Percentiles rank a stretch among this genome's conserved stretches.
phyloP scores from a whole-genome alignment of 1,140 invertebrate species.

The Hyposmocoma kahamanoa region DNA sequence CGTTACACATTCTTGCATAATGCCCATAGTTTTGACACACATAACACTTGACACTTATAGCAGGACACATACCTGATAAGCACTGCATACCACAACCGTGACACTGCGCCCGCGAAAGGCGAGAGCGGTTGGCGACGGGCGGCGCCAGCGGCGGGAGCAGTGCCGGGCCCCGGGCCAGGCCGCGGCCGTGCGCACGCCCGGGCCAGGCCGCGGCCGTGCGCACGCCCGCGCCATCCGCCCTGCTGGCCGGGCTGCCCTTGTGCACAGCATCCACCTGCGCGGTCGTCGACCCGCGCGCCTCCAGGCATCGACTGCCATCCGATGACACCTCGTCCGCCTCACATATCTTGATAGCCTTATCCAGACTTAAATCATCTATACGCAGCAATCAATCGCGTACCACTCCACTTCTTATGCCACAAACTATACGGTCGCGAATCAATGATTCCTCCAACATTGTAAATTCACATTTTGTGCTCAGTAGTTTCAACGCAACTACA shows the following conservation, averaged over 20 bases:
- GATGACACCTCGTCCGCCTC: not conserved
- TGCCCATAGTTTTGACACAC: not conserved
- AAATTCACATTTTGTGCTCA: slow-evolving; percentile 44
- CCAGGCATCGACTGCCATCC: too few species aligned
- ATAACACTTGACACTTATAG: not conserved
- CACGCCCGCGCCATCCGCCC: too few species aligned
- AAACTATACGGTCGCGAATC: not conserved
- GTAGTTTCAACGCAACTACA: too few species aligned
- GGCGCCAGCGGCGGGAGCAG: not conserved
- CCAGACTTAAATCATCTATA: not conserved
- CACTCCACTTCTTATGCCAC: not conserved
- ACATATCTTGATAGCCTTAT: not conserved
- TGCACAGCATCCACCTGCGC: too few species aligned
- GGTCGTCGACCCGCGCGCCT: too few species aligned
- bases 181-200: too few species aligned
- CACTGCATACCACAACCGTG: not conserved
- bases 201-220: too few species aligned
- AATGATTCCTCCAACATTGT: slow-evolving; percentile 32
- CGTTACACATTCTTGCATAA: not conserved
- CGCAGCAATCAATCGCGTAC: not conserved
- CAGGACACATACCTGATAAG: not conserved
- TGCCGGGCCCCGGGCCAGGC: not conserved
- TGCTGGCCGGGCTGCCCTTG: too few species aligned
- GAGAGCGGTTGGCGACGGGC: not conserved
- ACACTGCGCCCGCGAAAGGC: not conserved